Base-by-base conservation (phyloP, 2,113 vertebrate species). In the Loxodonta africana region DNA sequence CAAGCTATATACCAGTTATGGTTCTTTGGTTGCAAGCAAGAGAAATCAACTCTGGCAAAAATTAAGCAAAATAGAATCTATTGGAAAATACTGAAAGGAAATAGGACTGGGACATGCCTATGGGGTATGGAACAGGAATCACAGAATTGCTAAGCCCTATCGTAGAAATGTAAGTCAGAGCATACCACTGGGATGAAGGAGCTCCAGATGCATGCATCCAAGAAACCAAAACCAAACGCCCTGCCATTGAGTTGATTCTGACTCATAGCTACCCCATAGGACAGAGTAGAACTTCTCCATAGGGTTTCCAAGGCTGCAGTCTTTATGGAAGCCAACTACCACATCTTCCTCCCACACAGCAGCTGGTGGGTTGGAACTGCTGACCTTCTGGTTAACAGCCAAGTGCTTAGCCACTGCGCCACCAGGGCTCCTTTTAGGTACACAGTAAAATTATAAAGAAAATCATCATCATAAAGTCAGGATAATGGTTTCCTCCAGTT, bases 21-120 rank as follows among this genome's bases (percentile, higher is more conserved):
- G 77, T 74, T 95, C 78, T 88, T 74, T 33, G 53, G 37, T 62
- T 83, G 41, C 48, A 94, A 83, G 37, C 28, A 91, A 91, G 51
- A 91, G 90, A 96, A 91, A 71, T 65, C 26, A 82, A 78, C 9
- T 65, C 10, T 65, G 51, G 80, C 30, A 77, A 94, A 85, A 20
- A 57, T 28, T 26, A 57, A 30, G 51, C 73, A 81, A 92, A 71
- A 62, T 21, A 33, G 48, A 95, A 51, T 53, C 33, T 73, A 30
- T 8, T 74, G 62, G 37, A 46, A 53, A 77, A 77, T 48, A 63
- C 8, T 46, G 69, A 33, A 78, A 85, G 28, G 20, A 53, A 73
- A 30, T 2, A 57, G 60, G 26, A n/a, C 12, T 30, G 33, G 21
- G 33, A 7, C 37, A 41, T 30, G 37, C 37, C 46, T 80, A 33